phyloP scores from a whole-genome alignment of 2,888 invertebrate species.

The Adela reaumurella region DNA sequence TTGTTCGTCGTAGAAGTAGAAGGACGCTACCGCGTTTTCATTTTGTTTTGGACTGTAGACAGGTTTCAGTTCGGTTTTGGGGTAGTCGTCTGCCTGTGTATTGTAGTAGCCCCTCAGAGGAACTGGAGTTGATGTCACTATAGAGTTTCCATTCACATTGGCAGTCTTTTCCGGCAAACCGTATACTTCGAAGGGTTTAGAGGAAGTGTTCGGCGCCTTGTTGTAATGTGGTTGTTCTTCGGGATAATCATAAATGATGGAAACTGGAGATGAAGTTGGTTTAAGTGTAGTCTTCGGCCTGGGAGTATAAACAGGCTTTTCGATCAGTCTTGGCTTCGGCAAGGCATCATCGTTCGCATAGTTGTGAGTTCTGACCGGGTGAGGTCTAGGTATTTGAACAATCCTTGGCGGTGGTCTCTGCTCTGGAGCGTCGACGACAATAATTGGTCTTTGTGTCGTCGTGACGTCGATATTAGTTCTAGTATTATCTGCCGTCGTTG shows the following conservation, averaged over 20 bases:
- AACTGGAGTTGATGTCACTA: constrained; percentile 57
- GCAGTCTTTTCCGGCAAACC: constrained; percentile 41
- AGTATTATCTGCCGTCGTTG: constrained; percentile 30
- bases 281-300: constrained; percentile 49
- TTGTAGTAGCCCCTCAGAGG: constrained; percentile 61
- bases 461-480: constrained; percentile 35
- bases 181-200: constrained; percentile 50
- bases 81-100: constrained; percentile 47
- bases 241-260: constrained; percentile 47
- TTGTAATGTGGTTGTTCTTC: constrained; percentile 36
- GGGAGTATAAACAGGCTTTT: constrained; percentile 42
- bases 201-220: constrained; percentile 37
- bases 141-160: constrained; percentile 28
- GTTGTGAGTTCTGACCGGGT: constrained; percentile 41
- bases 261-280: constrained; percentile 33
- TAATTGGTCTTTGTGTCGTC: constrained; percentile 35
- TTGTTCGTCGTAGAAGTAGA: constrained; percentile 67
- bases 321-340: constrained; percentile 35
- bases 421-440: constrained; percentile 36
- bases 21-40: constrained; percentile 54
- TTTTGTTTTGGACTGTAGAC: constrained; percentile 42
- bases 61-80: constrained; percentile 51
- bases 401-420: constrained; percentile 34
- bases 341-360: constrained; percentile 35
- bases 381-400: constrained; percentile 32